Percentiles rank a stretch among this genome's conserved stretches.
phyloP scores from a whole-genome alignment of 2,113 vertebrate species.

The Chloropsis hardwickii region DNA sequence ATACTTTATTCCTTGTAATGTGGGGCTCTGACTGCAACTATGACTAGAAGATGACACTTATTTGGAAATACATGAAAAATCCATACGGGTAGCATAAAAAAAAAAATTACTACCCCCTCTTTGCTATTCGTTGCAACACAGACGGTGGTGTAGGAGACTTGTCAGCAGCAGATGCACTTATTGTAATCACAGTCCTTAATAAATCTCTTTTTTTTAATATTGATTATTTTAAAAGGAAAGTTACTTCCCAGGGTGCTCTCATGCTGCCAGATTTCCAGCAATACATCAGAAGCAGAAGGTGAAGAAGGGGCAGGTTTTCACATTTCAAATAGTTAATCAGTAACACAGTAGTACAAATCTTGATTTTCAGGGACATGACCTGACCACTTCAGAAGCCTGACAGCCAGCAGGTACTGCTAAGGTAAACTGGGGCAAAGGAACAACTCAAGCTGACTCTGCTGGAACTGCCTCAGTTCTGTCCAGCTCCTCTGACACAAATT shows the following conservation, averaged over 20 bases:
- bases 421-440: neutral
- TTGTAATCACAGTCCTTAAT: conserved; percentile 66
- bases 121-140: conserved; percentile 53
- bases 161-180: conserved; percentile 68
- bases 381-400: neutral
- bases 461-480: neutral
- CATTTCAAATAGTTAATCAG: neutral
- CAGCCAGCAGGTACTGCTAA: neutral
- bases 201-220: conserved; percentile 63
- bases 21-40: conserved; percentile 25
- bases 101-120: conserved; percentile 49
- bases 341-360: neutral
- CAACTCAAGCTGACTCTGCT: neutral
- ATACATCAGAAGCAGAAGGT: conserved; percentile 13
- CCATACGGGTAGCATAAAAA: conserved; percentile 41
- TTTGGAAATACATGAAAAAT: conserved; percentile 61
- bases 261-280: conserved; percentile 43
- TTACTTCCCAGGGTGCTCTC: conserved; percentile 48
- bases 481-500: neutral
- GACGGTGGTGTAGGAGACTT: conserved; percentile 65
- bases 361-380: neutral
- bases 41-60: conserved; percentile 46
- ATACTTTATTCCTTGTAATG: neutral
- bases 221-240: conserved; percentile 57
- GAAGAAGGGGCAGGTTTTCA: neutral